Percentiles rank a stretch among this genome's conserved stretches.
These are phyloP conservation scores for Alligator sinensis DNA, from an alignment of 2,113 vertebrate genomes.

Conservation along the genomic window DNA sequence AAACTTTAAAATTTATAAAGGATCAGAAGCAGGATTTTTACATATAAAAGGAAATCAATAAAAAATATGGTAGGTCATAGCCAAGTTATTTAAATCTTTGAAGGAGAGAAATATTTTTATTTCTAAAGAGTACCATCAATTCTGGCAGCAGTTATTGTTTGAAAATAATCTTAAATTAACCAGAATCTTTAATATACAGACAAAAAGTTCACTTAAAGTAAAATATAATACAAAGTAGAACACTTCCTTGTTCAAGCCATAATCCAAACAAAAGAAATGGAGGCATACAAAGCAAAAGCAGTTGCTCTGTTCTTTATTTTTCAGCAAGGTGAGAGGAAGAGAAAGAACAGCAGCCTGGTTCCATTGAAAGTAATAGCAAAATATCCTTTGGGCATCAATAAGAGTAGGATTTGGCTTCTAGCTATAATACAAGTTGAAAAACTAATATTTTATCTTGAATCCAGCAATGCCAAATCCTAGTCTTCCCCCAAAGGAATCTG, in stretches of 20 bases:
- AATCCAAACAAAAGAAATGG: neutral
- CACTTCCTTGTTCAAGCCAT: neutral
- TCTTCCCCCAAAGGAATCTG: neutral
- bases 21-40: neutral
- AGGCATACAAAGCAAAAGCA: neutral
- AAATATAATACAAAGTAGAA: neutral
- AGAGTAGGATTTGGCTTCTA: neutral
- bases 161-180: neutral
- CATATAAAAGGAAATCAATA: neutral
- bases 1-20: slow-evolving; percentile 11
- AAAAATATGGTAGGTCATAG: neutral
- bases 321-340: neutral
- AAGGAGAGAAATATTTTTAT: neutral
- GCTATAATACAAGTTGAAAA: neutral
- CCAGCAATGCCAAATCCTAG: neutral
- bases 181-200: neutral
- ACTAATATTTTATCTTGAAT: neutral
- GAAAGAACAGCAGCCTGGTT: neutral
- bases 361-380: neutral
- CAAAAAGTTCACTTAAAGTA: neutral
- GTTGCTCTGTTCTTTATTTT: neutral
- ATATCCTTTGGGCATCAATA: neutral
- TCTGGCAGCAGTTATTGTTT: neutral
- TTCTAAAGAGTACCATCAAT: neutral
- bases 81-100: slow-evolving; percentile 16